Evolutionary conservation across 2,113 vertebrate species (phyloP).

Genomic region (Okapia johnstoni): DNA sequence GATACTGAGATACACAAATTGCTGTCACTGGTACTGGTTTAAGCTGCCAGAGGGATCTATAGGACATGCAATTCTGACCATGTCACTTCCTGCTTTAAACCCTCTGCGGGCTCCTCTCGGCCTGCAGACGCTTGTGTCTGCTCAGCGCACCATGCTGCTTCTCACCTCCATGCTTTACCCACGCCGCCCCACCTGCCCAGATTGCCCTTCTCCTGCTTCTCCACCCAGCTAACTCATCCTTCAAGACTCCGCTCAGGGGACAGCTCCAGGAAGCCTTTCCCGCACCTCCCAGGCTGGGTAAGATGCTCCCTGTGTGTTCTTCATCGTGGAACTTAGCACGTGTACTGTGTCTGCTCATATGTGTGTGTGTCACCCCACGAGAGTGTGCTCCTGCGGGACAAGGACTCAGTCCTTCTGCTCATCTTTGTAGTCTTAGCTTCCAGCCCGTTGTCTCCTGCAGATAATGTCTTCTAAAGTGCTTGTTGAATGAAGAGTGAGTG

Average conservation of each 20-base stretch:
- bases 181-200: conserved; percentile 62
- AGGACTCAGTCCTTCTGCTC: neutral
- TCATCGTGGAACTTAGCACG: conserved; percentile 2
- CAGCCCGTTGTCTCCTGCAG: neutral
- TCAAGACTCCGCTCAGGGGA: conserved; percentile 71
- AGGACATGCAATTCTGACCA: neutral
- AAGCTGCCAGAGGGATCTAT: conserved; percentile 32
- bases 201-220: conserved; percentile 70
- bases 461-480: neutral
- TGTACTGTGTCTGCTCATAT: neutral
- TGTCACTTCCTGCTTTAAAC: conserved; percentile 54
- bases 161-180: conserved; percentile 70
- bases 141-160: conserved; percentile 60
- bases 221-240: conserved; percentile 73
- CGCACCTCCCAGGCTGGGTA: conserved; percentile 64
- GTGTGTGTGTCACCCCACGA: neutral
- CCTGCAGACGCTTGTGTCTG: conserved; percentile 44
- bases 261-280: conserved; percentile 62
- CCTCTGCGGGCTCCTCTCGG: neutral
- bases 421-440: neutral
- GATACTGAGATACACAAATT: neutral
- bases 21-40: neutral
- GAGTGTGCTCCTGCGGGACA: neutral
- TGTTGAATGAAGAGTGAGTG: neutral
- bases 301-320: conserved; percentile 64